Percentiles rank a stretch among this genome's conserved stretches.
Conservation (phyloP, 1,140 invertebrate genomes). For the Pachyrhynchus sulphureomaculatus region DNA sequence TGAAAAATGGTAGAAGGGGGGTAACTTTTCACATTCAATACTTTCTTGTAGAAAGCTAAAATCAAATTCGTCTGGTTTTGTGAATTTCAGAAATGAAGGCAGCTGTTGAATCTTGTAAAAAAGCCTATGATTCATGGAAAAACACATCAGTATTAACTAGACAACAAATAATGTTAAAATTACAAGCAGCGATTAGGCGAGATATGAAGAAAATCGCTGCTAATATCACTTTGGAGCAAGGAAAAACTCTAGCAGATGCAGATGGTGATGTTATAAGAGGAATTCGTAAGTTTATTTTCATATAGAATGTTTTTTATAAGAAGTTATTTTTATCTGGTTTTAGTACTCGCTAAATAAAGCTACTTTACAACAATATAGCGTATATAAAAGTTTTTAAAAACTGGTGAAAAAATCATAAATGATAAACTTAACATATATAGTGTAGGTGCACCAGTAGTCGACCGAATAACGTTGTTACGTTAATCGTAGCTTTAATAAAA, state of each 20-base stretch:
- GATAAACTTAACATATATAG: too few species aligned
- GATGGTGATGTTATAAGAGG: conserved; percentile 98
- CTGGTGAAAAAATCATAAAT: too few species aligned
- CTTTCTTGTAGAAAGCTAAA: too few species aligned
- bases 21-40: too few species aligned
- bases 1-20: too few species aligned
- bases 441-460: too few species aligned
- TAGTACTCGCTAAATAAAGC: too few species aligned
- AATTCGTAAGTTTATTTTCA: conserved; percentile 88
- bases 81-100: conserved; percentile 84
- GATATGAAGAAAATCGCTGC: conserved; percentile 85
- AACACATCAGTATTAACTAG: conserved; percentile 89
- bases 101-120: conserved; percentile 84
- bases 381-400: too few species aligned
- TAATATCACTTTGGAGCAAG: conserved; percentile 95
- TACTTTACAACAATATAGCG: too few species aligned
- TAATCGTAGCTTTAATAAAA: too few species aligned
- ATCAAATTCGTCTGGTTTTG: too few species aligned
- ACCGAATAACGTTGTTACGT: too few species aligned
- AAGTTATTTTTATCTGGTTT: not conserved
- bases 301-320: not conserved
- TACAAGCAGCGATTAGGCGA: conserved; percentile 62
- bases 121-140: conserved; percentile 82
- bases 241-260: conserved; percentile 95
- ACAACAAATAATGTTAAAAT: conserved; percentile 95